Conservation (phyloP, 2,797 vertebrate species). For the Sitta carolinensis region DNA sequence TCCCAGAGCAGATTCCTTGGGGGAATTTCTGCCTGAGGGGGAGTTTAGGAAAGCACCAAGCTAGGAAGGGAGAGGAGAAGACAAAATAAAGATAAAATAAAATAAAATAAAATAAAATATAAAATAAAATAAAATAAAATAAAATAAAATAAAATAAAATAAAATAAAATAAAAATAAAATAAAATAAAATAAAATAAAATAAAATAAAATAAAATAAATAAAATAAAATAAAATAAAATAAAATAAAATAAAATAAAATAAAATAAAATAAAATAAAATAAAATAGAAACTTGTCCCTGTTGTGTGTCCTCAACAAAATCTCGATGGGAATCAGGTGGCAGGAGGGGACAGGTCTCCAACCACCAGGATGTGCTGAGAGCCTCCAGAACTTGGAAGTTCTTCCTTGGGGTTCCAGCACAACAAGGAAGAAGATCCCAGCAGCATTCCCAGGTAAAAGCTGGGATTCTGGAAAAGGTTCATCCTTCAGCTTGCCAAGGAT, state of each 20-base stretch:
- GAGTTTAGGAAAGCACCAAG: background rate
- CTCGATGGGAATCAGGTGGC: background rate
- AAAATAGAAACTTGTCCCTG: background rate
- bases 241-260: too few relatives aligned
- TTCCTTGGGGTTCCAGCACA: background rate
- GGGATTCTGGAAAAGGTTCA: background rate
- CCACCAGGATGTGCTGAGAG: background rate
- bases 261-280: background rate
- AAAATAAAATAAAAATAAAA: too few relatives aligned
- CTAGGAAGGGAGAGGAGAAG: background rate
- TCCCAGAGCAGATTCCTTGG: background rate
- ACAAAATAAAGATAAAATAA: background rate
- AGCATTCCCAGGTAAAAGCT: background rate
- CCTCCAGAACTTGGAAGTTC: rapidly evolving
- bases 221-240: too few relatives aligned
- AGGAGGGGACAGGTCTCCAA: background rate
- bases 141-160: too few relatives aligned
- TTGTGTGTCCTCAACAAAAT: background rate
- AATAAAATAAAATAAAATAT: too few relatives aligned
- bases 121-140: too few relatives aligned
- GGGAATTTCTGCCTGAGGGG: background rate
- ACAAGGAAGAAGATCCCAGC: background rate
- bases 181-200: too few relatives aligned
- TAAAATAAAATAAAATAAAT: too few relatives aligned
- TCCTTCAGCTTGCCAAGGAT: background rate